Evolutionary conservation across 2,888 invertebrate genomes (phyloP).

Genomic region (Caradrina clavipalpis): DNA sequence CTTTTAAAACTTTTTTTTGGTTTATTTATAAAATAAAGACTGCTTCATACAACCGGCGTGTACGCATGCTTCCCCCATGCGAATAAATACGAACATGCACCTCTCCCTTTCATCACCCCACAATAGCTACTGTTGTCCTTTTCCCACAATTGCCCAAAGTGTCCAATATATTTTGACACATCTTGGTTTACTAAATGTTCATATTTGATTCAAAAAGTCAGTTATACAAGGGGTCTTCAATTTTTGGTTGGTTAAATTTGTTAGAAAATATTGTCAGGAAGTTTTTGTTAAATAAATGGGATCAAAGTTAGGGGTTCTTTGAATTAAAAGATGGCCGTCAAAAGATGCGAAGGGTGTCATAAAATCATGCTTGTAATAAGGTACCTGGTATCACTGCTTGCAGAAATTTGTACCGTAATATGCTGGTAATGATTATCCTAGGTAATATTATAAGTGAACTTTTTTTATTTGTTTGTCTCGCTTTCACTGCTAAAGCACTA

Average conservation of each 20-base stretch:
- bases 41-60: slow-evolving; percentile 38
- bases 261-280: slow-evolving; percentile 19
- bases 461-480: too few species aligned
- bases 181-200: slow-evolving; percentile 22
- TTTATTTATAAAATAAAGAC: slow-evolving; percentile 28
- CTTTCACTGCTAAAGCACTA: too few species aligned
- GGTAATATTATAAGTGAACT: too few species aligned
- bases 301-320: slow-evolving; percentile 9
- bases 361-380: background rate
- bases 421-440: too few species aligned
- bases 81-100: slow-evolving; percentile 45
- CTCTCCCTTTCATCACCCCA: slow-evolving; percentile 40
- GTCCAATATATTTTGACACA: slow-evolving; percentile 54
- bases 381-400: background rate
- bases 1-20: slow-evolving; percentile 15
- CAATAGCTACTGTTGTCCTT: slow-evolving; percentile 40
- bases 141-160: slow-evolving; percentile 37
- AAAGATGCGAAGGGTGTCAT: background rate
- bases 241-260: slow-evolving; percentile 14
- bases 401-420: background rate
- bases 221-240: slow-evolving; percentile 34
- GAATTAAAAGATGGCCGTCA: slow-evolving; percentile 5
- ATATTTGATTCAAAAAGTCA: slow-evolving; percentile 5
- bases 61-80: slow-evolving; percentile 43
- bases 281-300: slow-evolving; percentile 1